Evolutionary conservation across 2,113 vertebrate species (phyloP), one percentile per base, ranked within the genome.

Genomic region (Taurulus bubalis): DNA sequence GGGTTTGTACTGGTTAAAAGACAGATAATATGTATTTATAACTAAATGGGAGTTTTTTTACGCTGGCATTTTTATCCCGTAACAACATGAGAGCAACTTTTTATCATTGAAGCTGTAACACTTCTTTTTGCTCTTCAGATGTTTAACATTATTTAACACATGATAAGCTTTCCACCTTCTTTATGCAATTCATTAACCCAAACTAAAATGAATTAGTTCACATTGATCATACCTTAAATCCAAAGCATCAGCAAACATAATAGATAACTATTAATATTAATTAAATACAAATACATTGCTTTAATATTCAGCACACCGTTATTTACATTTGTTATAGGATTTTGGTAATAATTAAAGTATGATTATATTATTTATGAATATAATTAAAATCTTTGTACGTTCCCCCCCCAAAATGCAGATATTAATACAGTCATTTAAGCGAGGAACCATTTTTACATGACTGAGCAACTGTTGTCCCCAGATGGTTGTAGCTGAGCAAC

Each of bases 401-500:
- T 64, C 10, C 14, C 36, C 6, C 16, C 14, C 34, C 5, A 59
- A 11, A 2, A 18, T 2, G 3, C 15, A n/a, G 10, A 51, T 51
- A 65, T 72, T 38, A 36, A 84, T 22, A 45, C 47, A 64, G 16
- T 53, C 7, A 58, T 69, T 69, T 11, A 24, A 58, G 56, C 53
- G 62, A 72, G 34, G 66, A 83, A 24, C 28, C 6, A 26, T 26
- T 77, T 80, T 71, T 75, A 76, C 71, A 53, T 88, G 77, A 90
- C 63, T 62, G 83, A 74, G 75, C 40, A 70, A 62, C 77, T 80
- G 81, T 69, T 22, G 42, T 88, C 69, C 49, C 56, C 87, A 88
- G 89, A 89, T 90, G 89, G 87, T 64, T 36, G 83, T 79, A 32
- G 76, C 65, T 9, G 69, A 86, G 51, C 78, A 11, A 30, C 80